phyloP scores from a whole-genome alignment of 2,797 vertebrate species.

The Cryptoblepharus egeriae region DNA sequence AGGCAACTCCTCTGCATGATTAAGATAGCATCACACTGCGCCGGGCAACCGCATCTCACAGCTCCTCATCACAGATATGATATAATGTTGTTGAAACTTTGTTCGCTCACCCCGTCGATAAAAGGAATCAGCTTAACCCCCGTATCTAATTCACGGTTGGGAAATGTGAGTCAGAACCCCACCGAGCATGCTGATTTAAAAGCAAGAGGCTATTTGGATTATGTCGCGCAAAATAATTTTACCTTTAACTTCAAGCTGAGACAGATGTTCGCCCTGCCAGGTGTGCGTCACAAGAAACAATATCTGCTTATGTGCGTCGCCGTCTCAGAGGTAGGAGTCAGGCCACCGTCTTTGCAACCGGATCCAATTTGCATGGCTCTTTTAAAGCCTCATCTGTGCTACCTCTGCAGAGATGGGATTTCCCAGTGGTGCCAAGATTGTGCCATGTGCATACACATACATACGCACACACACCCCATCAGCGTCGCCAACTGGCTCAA shows the following conservation, averaged over 20 bases:
- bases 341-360: neutral
- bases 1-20: constrained; percentile 39
- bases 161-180: neutral
- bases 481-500: neutral
- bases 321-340: neutral
- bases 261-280: neutral
- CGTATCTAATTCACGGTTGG: neutral
- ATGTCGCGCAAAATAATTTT: constrained; percentile 35
- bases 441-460: too few species aligned
- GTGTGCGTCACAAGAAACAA: neutral
- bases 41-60: neutral
- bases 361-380: neutral
- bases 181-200: constrained; percentile 10
- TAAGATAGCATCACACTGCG: constrained; percentile 41
- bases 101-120: constrained; percentile 29
- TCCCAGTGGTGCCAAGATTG: neutral
- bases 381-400: neutral
- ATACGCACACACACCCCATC: neutral
- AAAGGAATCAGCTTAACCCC: constrained; percentile 30
- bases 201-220: constrained; percentile 36
- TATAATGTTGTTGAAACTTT: constrained; percentile 26
- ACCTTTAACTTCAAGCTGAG: constrained; percentile 32
- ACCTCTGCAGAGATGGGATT: neutral
- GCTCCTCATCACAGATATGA: constrained; percentile 40
- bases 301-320: neutral